Evolutionary conservation across 2,797 vertebrate genomes (phyloP).

Genomic region (Karalla daura): DNA sequence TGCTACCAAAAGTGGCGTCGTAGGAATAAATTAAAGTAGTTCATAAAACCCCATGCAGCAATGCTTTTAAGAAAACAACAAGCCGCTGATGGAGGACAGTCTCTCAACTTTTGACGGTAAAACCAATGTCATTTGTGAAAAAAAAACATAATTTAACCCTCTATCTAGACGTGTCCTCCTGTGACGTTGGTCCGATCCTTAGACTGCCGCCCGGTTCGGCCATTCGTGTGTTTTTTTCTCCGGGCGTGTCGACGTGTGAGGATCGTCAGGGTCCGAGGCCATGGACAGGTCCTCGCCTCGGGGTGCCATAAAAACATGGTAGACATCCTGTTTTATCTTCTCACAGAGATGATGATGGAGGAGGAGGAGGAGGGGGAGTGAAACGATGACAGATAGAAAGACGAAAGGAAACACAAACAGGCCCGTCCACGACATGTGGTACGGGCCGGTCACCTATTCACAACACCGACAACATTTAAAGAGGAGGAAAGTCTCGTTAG

Average conservation of each 20-base stretch:
- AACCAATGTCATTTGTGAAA: background rate
- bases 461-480: constrained; percentile 48
- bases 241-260: too few species aligned
- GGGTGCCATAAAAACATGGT: too few species aligned
- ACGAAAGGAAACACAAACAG: constrained; percentile 26
- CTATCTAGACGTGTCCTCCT: background rate
- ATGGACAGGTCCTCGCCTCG: too few species aligned
- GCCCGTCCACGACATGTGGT: constrained; percentile 28
- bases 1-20: constrained; percentile 23
- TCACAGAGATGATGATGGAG: background rate
- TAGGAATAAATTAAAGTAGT: constrained; percentile 51
- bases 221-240: too few species aligned
- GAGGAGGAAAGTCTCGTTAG: constrained; percentile 19
- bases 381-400: background rate
- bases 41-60: constrained; percentile 30
- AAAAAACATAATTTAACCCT: background rate
- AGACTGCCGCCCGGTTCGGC: too few species aligned
- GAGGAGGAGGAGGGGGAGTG: background rate
- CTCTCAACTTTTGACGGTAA: background rate
- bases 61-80: constrained; percentile 15
- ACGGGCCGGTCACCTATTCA: constrained; percentile 45
- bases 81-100: background rate
- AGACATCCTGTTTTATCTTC: too few species aligned
- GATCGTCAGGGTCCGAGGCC: too few species aligned
- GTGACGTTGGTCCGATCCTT: too few species aligned